These are phyloP conservation scores for Pipistrellus nathusii DNA, from an alignment of 2,797 vertebrate genomes.

Conservation along the genomic window DNA sequence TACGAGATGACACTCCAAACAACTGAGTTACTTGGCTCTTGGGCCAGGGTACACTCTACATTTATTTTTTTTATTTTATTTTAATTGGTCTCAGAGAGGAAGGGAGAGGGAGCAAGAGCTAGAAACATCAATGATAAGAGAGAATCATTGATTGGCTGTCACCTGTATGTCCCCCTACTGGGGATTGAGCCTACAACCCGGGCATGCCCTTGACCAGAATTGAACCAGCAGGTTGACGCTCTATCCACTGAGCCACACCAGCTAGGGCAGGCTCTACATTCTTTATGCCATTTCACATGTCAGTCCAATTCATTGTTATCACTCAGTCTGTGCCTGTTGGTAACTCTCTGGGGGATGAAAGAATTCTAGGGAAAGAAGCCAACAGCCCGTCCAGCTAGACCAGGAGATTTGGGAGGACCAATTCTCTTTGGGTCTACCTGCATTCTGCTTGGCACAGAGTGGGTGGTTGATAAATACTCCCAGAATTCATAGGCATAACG, in stretches of 20 bases:
- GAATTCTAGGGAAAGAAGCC: background rate
- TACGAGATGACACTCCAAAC: background rate
- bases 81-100: no score
- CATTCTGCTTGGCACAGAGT: background rate
- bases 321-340: background rate
- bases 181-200: background rate
- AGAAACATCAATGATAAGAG: no score
- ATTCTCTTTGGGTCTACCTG: background rate
- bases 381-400: background rate
- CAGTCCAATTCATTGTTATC: background rate
- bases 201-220: background rate
- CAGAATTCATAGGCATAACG: background rate
- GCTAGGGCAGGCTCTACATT: background rate
- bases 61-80: no score
- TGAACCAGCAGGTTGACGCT: background rate
- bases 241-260: background rate
- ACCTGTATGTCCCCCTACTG: no score
- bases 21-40: background rate
- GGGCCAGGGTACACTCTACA: no score
- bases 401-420: background rate
- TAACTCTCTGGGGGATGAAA: no score
- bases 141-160: no score
- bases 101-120: no score
- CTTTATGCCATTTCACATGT: background rate
- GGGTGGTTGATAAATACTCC: background rate